A percentile compares a stretch with the other conserved stretches of the same genome.
Evolutionary conservation across 1,140 invertebrate species (phyloP).

Genomic region (Drosophila bipectinata): DNA sequence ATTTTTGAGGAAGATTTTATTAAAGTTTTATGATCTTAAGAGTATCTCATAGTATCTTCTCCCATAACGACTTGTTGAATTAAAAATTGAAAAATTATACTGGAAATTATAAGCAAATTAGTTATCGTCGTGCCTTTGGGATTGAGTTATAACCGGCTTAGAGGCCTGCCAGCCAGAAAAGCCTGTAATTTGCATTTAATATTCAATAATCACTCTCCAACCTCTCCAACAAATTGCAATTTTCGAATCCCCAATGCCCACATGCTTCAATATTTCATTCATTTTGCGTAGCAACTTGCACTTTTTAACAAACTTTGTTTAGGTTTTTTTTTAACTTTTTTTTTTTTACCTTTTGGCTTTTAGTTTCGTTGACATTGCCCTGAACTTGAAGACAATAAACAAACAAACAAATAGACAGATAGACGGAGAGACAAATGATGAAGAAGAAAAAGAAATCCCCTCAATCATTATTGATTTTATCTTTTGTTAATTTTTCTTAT

Average conservation of each 20-base stretch:
- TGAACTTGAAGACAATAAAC: constrained; percentile 38
- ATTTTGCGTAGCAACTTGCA: neutral
- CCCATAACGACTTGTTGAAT: no score
- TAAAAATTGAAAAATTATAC: neutral
- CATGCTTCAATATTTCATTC: constrained; percentile 1
- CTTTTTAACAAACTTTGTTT: neutral
- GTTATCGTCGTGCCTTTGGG: neutral
- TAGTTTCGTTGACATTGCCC: constrained; percentile 37
- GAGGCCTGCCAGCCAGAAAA: neutral
- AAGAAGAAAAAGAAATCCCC: neutral
- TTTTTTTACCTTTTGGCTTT: constrained; percentile 9
- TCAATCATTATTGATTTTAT: neutral
- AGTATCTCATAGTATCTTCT: no score
- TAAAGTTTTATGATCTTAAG: no score
- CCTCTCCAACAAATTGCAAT: constrained; percentile 1
- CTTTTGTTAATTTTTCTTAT: neutral
- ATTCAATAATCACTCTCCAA: neutral
- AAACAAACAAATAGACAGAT: constrained; percentile 10
- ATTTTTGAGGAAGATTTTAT: no score
- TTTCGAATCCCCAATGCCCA: neutral
- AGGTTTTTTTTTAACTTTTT: no score
- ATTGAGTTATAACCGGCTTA: neutral
- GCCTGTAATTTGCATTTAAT: constrained; percentile 15
- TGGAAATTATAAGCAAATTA: neutral
- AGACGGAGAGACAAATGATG: constrained; percentile 5